Conservation (phyloP, 2,797 vertebrate genomes). For the Fundulus diaphanus region DNA sequence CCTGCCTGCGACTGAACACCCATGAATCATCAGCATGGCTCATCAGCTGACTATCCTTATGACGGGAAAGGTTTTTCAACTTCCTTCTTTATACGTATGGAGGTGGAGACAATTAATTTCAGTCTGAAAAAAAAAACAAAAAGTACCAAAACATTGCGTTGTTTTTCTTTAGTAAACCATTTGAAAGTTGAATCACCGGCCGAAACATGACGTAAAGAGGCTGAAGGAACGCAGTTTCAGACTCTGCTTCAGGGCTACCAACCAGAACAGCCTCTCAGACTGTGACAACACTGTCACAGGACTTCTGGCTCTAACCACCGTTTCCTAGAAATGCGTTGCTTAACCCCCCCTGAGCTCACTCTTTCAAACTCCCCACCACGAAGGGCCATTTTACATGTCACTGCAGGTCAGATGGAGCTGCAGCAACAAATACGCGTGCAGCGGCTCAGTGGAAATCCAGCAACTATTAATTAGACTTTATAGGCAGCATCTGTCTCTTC, state of each 20-base stretch:
- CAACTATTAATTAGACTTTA: not conserved
- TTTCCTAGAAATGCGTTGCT: not conserved
- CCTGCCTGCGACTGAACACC: conserved; percentile 35
- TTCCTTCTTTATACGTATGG: not conserved
- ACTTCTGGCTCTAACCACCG: not conserved
- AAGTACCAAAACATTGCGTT: not conserved
- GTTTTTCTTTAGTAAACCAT: not conserved
- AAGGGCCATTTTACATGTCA: not conserved
- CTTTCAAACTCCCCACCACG: not conserved
- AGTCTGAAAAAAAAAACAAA: not conserved
- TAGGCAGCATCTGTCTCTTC: not conserved
- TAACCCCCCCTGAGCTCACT: not conserved
- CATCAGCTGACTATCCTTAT: conserved; percentile 2
- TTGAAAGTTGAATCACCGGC: not conserved
- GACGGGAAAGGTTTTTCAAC: not conserved
- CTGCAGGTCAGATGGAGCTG: conserved; percentile 12
- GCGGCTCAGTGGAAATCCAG: conserved; percentile 5
- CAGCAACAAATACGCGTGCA: not conserved
- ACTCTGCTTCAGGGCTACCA: not conserved
- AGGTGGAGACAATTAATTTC: not conserved
- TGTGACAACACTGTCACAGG: not conserved
- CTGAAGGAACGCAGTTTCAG: not conserved
- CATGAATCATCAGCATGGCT: conserved; percentile 51
- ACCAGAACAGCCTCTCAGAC: not conserved
- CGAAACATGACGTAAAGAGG: not conserved